Evolutionary conservation across 1,140 invertebrate species (phyloP), one percentile per base, ranked within the genome.

Genomic region (Papilio machaon): DNA sequence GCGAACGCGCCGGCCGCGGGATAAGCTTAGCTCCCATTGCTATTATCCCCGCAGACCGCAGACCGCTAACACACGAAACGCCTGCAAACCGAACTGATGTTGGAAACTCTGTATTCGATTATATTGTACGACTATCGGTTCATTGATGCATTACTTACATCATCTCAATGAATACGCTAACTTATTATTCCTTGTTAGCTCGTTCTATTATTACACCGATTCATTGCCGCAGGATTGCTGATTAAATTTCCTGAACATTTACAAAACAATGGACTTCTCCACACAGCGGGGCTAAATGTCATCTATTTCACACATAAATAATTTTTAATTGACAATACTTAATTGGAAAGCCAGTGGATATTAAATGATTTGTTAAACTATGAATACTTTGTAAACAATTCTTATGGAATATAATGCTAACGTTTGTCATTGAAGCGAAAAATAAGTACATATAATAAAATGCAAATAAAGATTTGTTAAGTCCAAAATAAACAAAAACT

Each of bases 21-120:
- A 49, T n/a, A 47, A 49, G 38, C 80, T 75, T 75, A 81, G 73
- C 73, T 13, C 49, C 13, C 47, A 43, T 60, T 9, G 13, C 79
- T 38, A 54, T 74, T n/a, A 73, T 74, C 79, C 70, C 30, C 11
- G 49, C 49, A 17, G 49, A 52, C 15, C 30, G 19, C 54, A 74
- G 38, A 38, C 73, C 58, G 80, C 38, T 30, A 46, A 38, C n/a
- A 79, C 19, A 47, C 58, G 78, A 0, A 30, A 23, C 60, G 11
- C n/a, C 38, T 75, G 1, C 73, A 30, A 19, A 58, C 7, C 38
- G 38, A 43, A 43, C 38, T 43, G 38, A 43, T 43, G 38, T 43
- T 43, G 38, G 38, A 43, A 43, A 43, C 38, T 43, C 38, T 43
- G 30, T 52, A 52, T 47, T 13, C 49, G 19, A 74, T 54, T 54